Percentiles rank a stretch among this genome's conserved stretches.
Evolutionary conservation across 2,113 vertebrate genomes (phyloP).

Genomic region (Myotis lucifugus): DNA sequence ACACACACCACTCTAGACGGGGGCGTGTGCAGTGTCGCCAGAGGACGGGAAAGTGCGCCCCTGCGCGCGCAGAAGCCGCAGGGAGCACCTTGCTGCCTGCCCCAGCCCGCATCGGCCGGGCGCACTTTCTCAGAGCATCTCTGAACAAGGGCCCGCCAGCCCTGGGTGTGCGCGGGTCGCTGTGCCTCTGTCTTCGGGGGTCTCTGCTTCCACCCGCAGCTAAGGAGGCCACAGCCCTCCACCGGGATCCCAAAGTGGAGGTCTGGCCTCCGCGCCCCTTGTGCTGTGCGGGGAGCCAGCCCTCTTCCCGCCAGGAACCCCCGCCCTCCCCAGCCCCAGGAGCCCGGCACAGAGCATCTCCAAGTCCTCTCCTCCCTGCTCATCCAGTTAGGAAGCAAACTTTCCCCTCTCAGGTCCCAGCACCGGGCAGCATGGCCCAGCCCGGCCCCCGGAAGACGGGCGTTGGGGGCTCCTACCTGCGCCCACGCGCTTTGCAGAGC

Average conservation of each 20-base stretch:
- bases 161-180: background rate
- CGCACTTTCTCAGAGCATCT: conserved; percentile 61
- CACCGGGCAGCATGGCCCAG: rapidly evolving
- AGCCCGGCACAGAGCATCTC: conserved; percentile 54
- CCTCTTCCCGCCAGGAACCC: background rate
- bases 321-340: conserved; percentile 1
- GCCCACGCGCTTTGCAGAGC: background rate
- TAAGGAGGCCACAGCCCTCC: background rate
- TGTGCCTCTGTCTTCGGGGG: background rate
- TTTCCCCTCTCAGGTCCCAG: background rate
- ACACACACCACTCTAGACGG: conserved; percentile 54
- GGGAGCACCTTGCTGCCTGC: background rate
- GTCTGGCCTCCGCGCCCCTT: background rate
- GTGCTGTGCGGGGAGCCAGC: background rate
- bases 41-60: conserved; percentile 41
- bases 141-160: conserved; percentile 45
- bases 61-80: background rate
- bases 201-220: background rate
- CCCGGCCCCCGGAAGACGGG: background rate
- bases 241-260: background rate
- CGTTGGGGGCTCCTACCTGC: conserved; percentile 59
- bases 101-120: background rate
- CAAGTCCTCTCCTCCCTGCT: conserved; percentile 45
- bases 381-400: conserved; percentile 15
- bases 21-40: background rate